Conservation (phyloP, 2,888 invertebrate species). For the Melanargia galathea region DNA sequence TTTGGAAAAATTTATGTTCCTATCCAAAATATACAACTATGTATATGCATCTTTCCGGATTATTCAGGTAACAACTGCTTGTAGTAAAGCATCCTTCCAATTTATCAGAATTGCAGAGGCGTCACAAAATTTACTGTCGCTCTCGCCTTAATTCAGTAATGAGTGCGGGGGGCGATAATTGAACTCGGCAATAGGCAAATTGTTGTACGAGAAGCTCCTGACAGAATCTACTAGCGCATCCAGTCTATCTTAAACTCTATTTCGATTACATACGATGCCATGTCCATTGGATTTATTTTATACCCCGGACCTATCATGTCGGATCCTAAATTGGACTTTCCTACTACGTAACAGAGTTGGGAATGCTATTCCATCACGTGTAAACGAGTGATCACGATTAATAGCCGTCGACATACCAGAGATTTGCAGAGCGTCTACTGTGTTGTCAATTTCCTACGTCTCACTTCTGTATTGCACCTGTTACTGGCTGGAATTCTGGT, state of each 20-base stretch:
- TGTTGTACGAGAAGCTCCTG: slow-evolving; percentile 66
- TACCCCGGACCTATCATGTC: slow-evolving; percentile 51
- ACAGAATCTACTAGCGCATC: slow-evolving; percentile 49
- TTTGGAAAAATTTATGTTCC: too few species aligned
- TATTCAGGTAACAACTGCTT: slow-evolving; percentile 58
- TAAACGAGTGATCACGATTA: slow-evolving; percentile 58
- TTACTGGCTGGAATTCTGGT: slow-evolving; percentile 59
- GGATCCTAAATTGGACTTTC: slow-evolving; percentile 64
- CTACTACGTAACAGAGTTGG: slow-evolving; percentile 54
- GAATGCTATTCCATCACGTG: slow-evolving; percentile 49
- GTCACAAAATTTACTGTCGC: slow-evolving; percentile 72
- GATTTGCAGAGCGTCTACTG: slow-evolving; percentile 72
- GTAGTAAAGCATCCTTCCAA: slow-evolving; percentile 57
- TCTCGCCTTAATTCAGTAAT: slow-evolving; percentile 80
- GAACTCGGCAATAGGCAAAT: slow-evolving; percentile 80
- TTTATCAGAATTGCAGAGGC: slow-evolving; percentile 63
- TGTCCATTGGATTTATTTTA: slow-evolving; percentile 45
- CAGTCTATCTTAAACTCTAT: slow-evolving; percentile 51
- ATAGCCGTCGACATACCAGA: slow-evolving; percentile 61
- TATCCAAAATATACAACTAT: too few species aligned
- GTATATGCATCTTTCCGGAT: slow-evolving; percentile 34
- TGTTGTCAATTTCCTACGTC: slow-evolving; percentile 64
- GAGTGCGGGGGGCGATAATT: slow-evolving; percentile 81
- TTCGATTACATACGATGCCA: slow-evolving; percentile 46
- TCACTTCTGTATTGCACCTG: slow-evolving; percentile 58